phyloP scores from a whole-genome alignment of 2,888 invertebrate genomes.

The Schizaphis graminum region DNA sequence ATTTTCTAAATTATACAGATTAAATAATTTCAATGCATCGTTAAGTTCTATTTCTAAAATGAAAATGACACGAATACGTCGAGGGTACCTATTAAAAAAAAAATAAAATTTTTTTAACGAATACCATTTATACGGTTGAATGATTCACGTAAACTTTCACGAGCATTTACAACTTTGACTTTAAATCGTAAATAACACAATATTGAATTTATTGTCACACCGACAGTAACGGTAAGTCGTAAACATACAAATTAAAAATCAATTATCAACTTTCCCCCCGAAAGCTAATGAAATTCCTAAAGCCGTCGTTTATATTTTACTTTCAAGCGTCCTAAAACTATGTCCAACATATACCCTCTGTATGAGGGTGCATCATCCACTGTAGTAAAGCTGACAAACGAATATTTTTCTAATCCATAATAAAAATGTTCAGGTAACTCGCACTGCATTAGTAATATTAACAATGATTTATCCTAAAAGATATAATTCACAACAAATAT shows the following conservation, averaged over 20 bases:
- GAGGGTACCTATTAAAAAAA: not conserved
- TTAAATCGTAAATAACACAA: not conserved
- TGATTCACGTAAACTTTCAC: not conserved
- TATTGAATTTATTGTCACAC: not conserved
- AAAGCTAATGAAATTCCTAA: not conserved
- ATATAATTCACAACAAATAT: not conserved
- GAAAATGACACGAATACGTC: not conserved
- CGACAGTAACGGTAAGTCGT: not conserved
- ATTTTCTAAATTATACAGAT: slow-evolving; percentile 3
- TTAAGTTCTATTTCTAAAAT: slow-evolving; percentile 9
- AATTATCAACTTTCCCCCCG: not conserved
- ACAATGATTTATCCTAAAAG: not conserved
- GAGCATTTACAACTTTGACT: not conserved
- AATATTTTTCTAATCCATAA: not conserved
- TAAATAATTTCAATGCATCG: not conserved
- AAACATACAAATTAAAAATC: not conserved
- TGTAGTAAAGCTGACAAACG: not conserved
- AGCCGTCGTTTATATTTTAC: not conserved
- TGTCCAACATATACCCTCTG: not conserved
- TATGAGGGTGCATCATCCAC: not conserved
- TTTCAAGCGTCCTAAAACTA: not conserved
- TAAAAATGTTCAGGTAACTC: not conserved
- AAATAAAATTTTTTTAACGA: not conserved
- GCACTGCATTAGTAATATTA: not conserved
- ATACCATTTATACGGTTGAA: not conserved